Base-by-base conservation (phyloP, 30 jellyfish, hydroid and myxozoan species). In the Hydra vulgaris region DNA sequence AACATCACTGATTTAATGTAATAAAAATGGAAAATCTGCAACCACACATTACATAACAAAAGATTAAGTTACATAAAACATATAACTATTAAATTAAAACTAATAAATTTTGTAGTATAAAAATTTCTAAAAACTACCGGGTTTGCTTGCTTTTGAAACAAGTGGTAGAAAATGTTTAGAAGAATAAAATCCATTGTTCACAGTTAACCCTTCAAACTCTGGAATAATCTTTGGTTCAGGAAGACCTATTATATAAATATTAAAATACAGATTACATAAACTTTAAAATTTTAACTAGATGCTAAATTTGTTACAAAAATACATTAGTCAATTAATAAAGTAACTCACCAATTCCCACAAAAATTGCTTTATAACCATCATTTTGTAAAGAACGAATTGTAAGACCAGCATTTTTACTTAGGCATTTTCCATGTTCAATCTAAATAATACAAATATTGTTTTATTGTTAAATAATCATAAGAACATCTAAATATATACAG, bases 211-310 rank as follows among this genome's bases (percentile, higher is more conserved):
- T 86, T 91, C 92, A 75, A 91, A 91, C 61, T 77, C 96, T 8
- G 95, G 92, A 26, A 89, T 90, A 17, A 91, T 24, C 74, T 91
- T 91, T 0, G 98, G 98, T 67, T 91, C 91, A 0, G 97, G 97
- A 24, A 90, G 55, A 56, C 97, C 97, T 89, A 69, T 19, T 4
- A 27, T 68, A 17, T 15, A 56, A 56, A 56, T n/a, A n/a, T 15
- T 56, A 56, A 15, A 56, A 56, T n/a, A 15, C 71, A 26, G 25
- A 15, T 56, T 56, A 56, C 71, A n/a, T 17, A n/a, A n/a, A n/a
- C n/a, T n/a, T n/a, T n/a, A n/a, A n/a, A n/a, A n/a, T n/a, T n/a
- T n/a, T n/a, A n/a, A n/a, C n/a, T n/a, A n/a, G n/a, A n/a, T n/a
- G n/a, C n/a, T n/a, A n/a, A n/a, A n/a, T n/a, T n/a, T n/a, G n/a